Percentiles rank a stretch among this genome's conserved stretches.
phyloP scores from a whole-genome alignment of 2,113 vertebrate species.

The Lichenostomus cassidix region DNA sequence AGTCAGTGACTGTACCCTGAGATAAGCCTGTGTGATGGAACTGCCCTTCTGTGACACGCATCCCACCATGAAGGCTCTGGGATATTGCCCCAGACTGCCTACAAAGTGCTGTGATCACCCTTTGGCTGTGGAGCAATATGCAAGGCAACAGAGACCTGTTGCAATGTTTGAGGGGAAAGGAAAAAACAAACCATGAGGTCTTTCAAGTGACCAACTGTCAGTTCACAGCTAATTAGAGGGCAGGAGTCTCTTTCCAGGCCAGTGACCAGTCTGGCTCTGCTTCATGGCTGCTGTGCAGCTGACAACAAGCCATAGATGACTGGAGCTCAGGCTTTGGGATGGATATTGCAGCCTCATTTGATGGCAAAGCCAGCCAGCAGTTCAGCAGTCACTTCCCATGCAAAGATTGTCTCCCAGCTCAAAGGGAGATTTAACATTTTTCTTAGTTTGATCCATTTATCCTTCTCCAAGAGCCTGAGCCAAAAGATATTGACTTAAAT shows the following conservation, averaged over 20 bases:
- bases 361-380: background rate
- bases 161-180: background rate
- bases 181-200: fast-evolving
- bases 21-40: background rate
- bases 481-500: background rate
- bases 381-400: fast-evolving
- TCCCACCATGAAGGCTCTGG: fast-evolving
- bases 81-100: background rate
- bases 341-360: background rate
- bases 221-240: background rate
- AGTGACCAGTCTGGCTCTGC: background rate
- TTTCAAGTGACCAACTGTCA: background rate
- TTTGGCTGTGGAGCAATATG: background rate
- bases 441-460: background rate
- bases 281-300: background rate
- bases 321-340: background rate
- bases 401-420: background rate
- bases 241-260: background rate
- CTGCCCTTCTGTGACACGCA: background rate
- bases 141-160: background rate
- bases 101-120: fast-evolving
- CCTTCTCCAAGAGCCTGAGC: background rate
- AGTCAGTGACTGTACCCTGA: background rate
- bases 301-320: background rate
- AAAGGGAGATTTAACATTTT: background rate